These are phyloP conservation scores for Drosophila macrospina DNA, from an alignment of 2,888 invertebrate species.

Conservation along the genomic window DNA sequence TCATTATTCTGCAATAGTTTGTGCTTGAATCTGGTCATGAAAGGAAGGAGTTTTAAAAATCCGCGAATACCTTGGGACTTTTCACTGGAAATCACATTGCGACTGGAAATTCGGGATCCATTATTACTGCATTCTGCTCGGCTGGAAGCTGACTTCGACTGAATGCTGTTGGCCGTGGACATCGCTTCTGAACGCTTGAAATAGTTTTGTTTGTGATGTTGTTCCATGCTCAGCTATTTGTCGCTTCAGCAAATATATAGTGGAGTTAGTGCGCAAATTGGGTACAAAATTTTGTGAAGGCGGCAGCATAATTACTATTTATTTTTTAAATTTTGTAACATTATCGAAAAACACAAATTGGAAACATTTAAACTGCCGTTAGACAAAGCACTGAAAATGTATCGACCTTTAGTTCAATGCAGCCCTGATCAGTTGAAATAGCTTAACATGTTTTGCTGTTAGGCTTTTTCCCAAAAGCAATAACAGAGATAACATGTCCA, in stretches of 20 bases:
- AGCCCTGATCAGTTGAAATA: conserved; percentile 10
- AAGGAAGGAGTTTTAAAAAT: conserved; percentile 17
- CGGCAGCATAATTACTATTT: conserved; percentile 57
- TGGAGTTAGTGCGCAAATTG: conserved; percentile 14
- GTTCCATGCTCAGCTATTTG: conserved; percentile 60
- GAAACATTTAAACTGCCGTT: conserved; percentile 8
- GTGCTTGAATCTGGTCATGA: neutral
- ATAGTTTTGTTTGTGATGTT: conserved; percentile 48
- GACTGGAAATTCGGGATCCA: neutral
- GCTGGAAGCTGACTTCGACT: conserved; percentile 1
- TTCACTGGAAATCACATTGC: neutral
- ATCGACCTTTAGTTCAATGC: conserved; percentile 23
- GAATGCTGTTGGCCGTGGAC: conserved; percentile 11
- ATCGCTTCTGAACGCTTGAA: conserved; percentile 57
- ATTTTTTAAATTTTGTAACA: conserved; percentile 55
- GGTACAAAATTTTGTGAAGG: conserved; percentile 35
- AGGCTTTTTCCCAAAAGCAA: too few species aligned
- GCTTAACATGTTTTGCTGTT: too few species aligned
- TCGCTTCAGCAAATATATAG: conserved; percentile 45
- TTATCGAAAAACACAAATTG: conserved; percentile 24
- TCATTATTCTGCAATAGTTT: conserved; percentile 10
- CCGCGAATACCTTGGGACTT: conserved; percentile 21
- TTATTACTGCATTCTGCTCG: neutral
- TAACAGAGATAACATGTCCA: too few species aligned
- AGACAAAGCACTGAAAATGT: neutral